Conservation (phyloP, 2,888 invertebrate genomes). For the Smittia aterrima region DNA sequence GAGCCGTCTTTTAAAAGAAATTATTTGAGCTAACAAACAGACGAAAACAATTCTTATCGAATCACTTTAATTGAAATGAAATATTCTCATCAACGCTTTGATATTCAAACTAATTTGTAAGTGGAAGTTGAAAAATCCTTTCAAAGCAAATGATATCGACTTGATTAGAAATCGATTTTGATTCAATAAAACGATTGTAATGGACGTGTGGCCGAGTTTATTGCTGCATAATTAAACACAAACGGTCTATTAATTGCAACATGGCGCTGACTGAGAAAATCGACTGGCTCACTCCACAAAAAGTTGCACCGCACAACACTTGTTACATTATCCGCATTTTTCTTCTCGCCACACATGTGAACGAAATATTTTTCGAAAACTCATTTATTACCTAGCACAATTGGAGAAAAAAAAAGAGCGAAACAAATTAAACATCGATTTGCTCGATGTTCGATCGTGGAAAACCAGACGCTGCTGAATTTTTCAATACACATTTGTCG, state of each 20-base stretch:
- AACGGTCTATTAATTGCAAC: constrained; percentile 30
- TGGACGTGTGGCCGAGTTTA: neutral
- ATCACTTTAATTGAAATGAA: too few relatives aligned
- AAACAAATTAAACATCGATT: constrained; percentile 34
- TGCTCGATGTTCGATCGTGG: constrained; percentile 17
- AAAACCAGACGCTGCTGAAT: constrained; percentile 34
- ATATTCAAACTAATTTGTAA: too few relatives aligned
- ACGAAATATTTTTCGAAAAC: neutral
- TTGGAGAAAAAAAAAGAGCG: constrained; percentile 10
- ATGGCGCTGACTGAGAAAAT: neutral
- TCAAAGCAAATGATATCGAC: too few relatives aligned
- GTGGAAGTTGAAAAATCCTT: too few relatives aligned
- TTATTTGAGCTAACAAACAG: too few relatives aligned
- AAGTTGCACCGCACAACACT: neutral
- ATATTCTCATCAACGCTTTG: too few relatives aligned
- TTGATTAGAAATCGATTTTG: constrained; percentile 9
- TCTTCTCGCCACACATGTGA: neutral
- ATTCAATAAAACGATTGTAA: too few relatives aligned
- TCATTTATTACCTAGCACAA: constrained; percentile 25
- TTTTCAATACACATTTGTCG: constrained; percentile 2
- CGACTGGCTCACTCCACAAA: neutral
- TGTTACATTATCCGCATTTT: neutral
- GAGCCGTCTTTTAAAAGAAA: too few relatives aligned
- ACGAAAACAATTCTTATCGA: too few relatives aligned
- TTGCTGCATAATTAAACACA: constrained; percentile 31